Percentiles rank a stretch among this genome's conserved stretches.
phyloP scores from a whole-genome alignment of 2,888 invertebrate species.

The Seira ritae region DNA sequence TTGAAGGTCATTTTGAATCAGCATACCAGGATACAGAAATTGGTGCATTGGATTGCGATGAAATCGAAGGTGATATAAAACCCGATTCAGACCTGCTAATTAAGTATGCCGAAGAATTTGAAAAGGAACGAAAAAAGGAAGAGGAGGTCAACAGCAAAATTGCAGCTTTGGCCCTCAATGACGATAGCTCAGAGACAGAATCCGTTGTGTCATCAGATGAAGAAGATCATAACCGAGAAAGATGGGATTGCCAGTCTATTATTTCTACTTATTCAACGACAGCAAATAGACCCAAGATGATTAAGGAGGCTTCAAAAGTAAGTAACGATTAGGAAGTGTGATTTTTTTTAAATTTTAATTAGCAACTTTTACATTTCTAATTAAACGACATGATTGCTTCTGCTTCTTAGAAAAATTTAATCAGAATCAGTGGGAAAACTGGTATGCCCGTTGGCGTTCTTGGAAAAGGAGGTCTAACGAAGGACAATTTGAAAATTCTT shows the following conservation, averaged over 20 bases:
- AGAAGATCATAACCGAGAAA: constrained; percentile 79
- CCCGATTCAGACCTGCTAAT: constrained; percentile 84
- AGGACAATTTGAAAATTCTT: constrained; percentile 82
- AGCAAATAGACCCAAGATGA: constrained; percentile 94
- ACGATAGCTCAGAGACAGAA: constrained; percentile 71
- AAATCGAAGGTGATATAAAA: constrained; percentile 88
- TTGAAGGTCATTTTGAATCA: constrained; percentile 91
- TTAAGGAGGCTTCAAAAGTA: constrained; percentile 83
- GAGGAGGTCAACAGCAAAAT: constrained; percentile 68
- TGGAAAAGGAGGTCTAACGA: constrained; percentile 81
- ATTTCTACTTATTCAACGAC: constrained; percentile 92
- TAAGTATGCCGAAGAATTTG: constrained; percentile 86
- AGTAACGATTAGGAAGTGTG: no score
- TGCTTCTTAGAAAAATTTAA: constrained; percentile 59
- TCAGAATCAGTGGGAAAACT: constrained; percentile 78
- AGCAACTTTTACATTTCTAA: constrained; percentile 3
- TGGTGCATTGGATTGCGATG: constrained; percentile 92
- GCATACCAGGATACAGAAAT: constrained; percentile 91
- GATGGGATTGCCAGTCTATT: constrained; percentile 95
- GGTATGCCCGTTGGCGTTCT: constrained; percentile 85
- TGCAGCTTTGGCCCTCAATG: constrained; percentile 55
- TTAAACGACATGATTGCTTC: not conserved
- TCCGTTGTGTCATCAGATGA: constrained; percentile 25
- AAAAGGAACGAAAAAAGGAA: constrained; percentile 79
- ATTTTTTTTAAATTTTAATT: no score